phyloP scores from a whole-genome alignment of 2,797 vertebrate species.

The Sebastes ruberrimus region DNA sequence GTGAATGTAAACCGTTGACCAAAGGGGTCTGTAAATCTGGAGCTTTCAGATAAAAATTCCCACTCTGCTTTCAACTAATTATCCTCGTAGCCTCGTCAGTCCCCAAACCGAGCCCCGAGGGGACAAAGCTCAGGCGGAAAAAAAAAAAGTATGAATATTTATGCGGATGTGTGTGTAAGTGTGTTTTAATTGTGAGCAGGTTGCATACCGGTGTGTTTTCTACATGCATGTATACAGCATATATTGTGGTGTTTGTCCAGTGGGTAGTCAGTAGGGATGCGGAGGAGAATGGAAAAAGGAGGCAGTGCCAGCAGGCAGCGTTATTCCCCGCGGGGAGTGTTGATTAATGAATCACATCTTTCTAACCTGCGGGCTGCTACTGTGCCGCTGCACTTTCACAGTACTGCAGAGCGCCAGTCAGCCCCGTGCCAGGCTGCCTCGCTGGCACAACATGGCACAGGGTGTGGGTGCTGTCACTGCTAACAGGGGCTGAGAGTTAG shows the following conservation, averaged over 20 bases:
- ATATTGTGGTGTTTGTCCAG: constrained; percentile 70
- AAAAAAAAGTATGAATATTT: constrained; percentile 68
- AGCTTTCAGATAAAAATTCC: constrained; percentile 78
- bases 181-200: constrained; percentile 57
- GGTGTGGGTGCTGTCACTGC: constrained; percentile 54
- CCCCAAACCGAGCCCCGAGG: constrained; percentile 67
- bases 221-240: constrained; percentile 42
- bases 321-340: constrained; percentile 63
- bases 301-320: constrained; percentile 59
- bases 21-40: constrained; percentile 71
- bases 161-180: constrained; percentile 33
- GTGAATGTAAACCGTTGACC: constrained; percentile 65
- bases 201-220: constrained; percentile 38
- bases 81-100: constrained; percentile 59
- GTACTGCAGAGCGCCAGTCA: constrained; percentile 56
- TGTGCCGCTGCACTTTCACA: constrained; percentile 66
- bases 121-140: constrained; percentile 61
- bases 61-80: constrained; percentile 78
- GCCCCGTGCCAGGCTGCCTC: constrained; percentile 56
- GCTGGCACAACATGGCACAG: constrained; percentile 54
- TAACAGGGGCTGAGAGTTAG: constrained; percentile 52
- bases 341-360: constrained; percentile 83
- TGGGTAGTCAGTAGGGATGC: constrained; percentile 48
- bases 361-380: constrained; percentile 66
- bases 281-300: constrained; percentile 34